These are phyloP conservation scores for Hypotaenidia philippensis DNA, from an alignment of 2,797 vertebrate genomes.

Conservation along the genomic window DNA sequence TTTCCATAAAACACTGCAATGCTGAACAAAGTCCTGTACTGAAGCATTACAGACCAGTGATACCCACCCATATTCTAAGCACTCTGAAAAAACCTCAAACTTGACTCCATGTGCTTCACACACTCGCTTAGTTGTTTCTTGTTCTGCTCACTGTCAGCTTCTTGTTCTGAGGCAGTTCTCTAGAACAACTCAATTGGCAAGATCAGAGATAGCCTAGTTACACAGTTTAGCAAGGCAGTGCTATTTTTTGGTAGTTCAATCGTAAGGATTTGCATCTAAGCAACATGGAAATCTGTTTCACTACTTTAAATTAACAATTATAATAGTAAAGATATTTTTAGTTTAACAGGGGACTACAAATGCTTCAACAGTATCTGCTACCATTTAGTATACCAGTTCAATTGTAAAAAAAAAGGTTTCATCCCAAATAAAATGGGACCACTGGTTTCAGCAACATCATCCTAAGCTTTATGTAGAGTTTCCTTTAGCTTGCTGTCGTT, in stretches of 20 bases:
- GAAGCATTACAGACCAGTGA: background rate
- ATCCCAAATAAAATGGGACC: background rate
- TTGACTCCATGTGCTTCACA: background rate
- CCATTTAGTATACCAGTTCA: background rate
- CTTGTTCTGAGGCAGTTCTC: background rate
- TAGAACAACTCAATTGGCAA: background rate
- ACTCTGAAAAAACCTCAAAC: background rate
- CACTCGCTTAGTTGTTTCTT: background rate
- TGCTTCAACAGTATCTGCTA: background rate
- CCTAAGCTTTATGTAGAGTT: background rate
- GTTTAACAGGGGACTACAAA: background rate
- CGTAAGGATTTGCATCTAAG: background rate
- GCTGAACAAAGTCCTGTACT: background rate
- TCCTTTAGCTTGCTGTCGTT: background rate
- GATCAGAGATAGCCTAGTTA: background rate
- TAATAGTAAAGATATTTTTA: background rate
- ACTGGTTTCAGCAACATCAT: background rate
- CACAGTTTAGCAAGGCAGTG: background rate
- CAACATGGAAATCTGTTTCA: background rate
- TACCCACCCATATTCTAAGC: background rate
- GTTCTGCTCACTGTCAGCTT: background rate
- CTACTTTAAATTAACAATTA: background rate
- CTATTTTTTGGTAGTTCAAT: background rate
- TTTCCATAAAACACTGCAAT: rapidly evolving
- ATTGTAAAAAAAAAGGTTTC: background rate